Percentiles rank a stretch among this genome's conserved stretches.
Evolutionary conservation across 2,888 invertebrate genomes (phyloP).

Genomic region (Cordilura impudica): DNA sequence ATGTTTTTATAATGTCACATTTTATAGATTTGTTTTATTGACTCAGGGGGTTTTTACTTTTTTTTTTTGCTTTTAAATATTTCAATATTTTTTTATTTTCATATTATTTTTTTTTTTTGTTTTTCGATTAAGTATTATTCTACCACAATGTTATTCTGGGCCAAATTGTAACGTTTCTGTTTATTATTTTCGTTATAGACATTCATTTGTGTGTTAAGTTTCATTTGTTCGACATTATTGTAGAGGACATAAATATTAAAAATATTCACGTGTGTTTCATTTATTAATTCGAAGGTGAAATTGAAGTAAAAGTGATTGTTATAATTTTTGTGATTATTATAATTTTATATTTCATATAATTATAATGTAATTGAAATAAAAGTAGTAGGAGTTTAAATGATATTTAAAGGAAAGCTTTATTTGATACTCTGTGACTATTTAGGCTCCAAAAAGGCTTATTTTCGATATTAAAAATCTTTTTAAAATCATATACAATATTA

Average conservation of each 20-base stretch:
- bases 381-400: too few relatives aligned
- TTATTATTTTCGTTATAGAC: slow-evolving; percentile 22
- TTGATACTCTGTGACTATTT: too few relatives aligned
- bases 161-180: slow-evolving; percentile 44
- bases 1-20: slow-evolving; percentile 43
- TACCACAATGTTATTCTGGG: slow-evolving; percentile 8
- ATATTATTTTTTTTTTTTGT: too few relatives aligned
- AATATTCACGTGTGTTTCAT: neutral
- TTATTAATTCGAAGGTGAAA: slow-evolving; percentile 6
- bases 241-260: slow-evolving; percentile 24
- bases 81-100: slow-evolving; percentile 35
- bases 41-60: slow-evolving; percentile 43
- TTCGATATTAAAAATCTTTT: too few relatives aligned
- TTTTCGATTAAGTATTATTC: slow-evolving; percentile 41
- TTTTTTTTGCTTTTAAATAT: slow-evolving; percentile 27
- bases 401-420: too few relatives aligned
- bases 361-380: too few relatives aligned
- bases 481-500: too few relatives aligned
- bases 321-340: neutral
- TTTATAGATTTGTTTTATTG: slow-evolving; percentile 40
- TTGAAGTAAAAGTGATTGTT: slow-evolving; percentile 14
- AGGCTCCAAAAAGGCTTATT: too few relatives aligned
- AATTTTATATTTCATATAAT: neutral
- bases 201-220: slow-evolving; percentile 29
- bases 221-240: slow-evolving; percentile 4